Percentiles rank a stretch among this genome's conserved stretches.
Evolutionary conservation across 2,113 vertebrate species (phyloP).

Genomic region (Proteles cristata): DNA sequence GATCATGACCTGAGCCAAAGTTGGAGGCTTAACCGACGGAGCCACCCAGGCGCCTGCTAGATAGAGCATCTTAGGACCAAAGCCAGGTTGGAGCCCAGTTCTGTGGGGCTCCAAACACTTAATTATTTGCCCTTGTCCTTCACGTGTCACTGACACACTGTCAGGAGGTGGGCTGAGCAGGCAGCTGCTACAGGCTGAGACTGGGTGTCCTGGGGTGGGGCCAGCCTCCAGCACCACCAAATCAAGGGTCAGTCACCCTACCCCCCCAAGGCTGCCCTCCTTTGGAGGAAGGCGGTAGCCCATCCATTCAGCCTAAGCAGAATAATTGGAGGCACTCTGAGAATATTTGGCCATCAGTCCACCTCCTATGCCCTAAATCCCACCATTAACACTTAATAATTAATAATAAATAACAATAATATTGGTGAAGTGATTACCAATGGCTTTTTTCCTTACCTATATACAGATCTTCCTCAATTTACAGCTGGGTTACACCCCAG

Average conservation of each 20-base stretch:
- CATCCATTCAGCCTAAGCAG: background rate
- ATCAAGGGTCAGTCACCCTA: background rate
- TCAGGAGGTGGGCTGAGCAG: background rate
- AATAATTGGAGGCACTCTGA: background rate
- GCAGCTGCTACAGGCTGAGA: background rate
- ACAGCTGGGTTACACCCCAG: background rate
- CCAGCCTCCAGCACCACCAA: background rate
- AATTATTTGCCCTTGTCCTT: background rate
- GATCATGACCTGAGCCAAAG: background rate
- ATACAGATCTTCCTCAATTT: background rate
- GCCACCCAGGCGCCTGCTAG: background rate
- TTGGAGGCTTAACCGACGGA: background rate
- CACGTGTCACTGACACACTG: background rate
- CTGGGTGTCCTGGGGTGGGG: background rate
- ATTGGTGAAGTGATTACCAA: background rate
- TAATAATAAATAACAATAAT: background rate
- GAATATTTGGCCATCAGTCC: background rate
- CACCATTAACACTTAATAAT: background rate
- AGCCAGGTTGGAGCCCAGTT: background rate
- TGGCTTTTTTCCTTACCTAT: background rate
- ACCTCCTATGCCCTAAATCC: background rate
- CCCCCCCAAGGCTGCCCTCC: background rate
- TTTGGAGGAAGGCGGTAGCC: background rate
- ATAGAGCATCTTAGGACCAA: background rate
- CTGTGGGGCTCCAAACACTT: background rate